A percentile compares a stretch with the other conserved stretches of the same genome.
phyloP scores from a whole-genome alignment of 2,888 invertebrate species.

The Invenusta paracnida region DNA sequence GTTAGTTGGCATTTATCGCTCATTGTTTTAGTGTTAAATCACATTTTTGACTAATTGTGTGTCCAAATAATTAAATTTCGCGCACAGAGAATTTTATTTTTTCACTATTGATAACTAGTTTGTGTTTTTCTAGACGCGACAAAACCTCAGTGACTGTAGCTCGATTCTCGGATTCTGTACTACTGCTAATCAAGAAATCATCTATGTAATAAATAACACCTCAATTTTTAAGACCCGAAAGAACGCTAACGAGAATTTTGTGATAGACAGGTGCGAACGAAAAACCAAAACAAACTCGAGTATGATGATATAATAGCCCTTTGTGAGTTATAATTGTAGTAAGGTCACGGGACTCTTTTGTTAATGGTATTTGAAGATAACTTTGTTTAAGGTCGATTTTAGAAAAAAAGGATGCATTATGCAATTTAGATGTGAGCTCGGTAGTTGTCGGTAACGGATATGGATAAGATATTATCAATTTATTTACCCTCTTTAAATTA shows the following conservation, averaged over 20 bases:
- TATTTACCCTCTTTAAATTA: slow-evolving; percentile 6
- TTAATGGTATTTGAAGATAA: slow-evolving; percentile 13
- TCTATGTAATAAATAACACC: slow-evolving; percentile 26
- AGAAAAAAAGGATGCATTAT: background rate
- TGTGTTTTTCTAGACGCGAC: slow-evolving; percentile 10
- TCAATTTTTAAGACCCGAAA: slow-evolving; percentile 18
- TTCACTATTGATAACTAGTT: slow-evolving; percentile 9
- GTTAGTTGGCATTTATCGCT: background rate
- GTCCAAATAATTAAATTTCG: background rate
- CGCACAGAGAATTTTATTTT: background rate
- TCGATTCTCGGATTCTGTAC: slow-evolving; percentile 3
- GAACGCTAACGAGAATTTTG: slow-evolving; percentile 11
- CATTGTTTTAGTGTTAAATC: background rate
- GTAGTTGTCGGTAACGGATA: slow-evolving; percentile 2
- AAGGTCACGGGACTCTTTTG: slow-evolving; percentile 8
- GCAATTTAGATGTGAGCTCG: background rate
- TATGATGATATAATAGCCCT: slow-evolving; percentile 1
- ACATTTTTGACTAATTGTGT: background rate
- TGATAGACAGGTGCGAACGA: background rate
- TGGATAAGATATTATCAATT: background rate
- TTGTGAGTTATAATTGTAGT: slow-evolving; percentile 5
- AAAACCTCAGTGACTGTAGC: slow-evolving; percentile 9
- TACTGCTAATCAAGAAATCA: slow-evolving; percentile 22
- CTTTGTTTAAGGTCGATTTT: slow-evolving; percentile 18
- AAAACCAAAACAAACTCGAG: slow-evolving; percentile 21